Evolutionary conservation across 1,140 invertebrate species (phyloP).

Genomic region (Zaprionus inermis): DNA sequence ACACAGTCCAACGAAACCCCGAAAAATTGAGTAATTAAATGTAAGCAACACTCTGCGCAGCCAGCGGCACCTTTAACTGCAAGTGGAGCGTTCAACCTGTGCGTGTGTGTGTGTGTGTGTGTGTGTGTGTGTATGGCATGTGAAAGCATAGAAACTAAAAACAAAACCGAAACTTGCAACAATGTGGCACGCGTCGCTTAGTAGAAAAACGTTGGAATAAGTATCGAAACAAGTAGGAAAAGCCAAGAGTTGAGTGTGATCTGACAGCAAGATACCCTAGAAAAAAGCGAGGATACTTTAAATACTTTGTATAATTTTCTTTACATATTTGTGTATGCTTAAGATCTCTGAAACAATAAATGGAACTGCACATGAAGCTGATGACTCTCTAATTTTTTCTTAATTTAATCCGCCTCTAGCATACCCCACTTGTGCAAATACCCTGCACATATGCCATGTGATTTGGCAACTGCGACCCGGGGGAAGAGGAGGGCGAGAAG

Average conservation of each 20-base stretch:
- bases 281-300: neutral
- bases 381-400: too few species aligned
- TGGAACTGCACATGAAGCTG: too few species aligned
- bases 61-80: conserved; percentile 40
- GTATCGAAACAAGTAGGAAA: neutral
- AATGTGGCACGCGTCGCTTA: conserved; percentile 49
- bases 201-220: conserved; percentile 3
- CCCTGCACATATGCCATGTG: neutral
- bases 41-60: conserved; percentile 33
- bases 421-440: neutral
- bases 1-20: conserved; percentile 5
- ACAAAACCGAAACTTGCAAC: conserved; percentile 16
- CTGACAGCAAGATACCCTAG: neutral
- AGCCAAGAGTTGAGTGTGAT: neutral
- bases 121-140: conserved; percentile 33
- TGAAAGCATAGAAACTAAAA: conserved; percentile 39
- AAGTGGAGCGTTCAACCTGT: conserved; percentile 63
- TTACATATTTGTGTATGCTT: too few species aligned
- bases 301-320: neutral
- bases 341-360: too few species aligned
- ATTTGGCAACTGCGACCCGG: conserved; percentile 19
- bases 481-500: neutral
- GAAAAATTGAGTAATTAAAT: conserved; percentile 62
- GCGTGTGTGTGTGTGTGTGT: conserved; percentile 8
- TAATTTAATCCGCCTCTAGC: neutral